Evolutionary conservation across 2,888 invertebrate species (phyloP), one percentile per base, ranked within the genome.

Genomic region (Pyrrhosoma nymphula): DNA sequence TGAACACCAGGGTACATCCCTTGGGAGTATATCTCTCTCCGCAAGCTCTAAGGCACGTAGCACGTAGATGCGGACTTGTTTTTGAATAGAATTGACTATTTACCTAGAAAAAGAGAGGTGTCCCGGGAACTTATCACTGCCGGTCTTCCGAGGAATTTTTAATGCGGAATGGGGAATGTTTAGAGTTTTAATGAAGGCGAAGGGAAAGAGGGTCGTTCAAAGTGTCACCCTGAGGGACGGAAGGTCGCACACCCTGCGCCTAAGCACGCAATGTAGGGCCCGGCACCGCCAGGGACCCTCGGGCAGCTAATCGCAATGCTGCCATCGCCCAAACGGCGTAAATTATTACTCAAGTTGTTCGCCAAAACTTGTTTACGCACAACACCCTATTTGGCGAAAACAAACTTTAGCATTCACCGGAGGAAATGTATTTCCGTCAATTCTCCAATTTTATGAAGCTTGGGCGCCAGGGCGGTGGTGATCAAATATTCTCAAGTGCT

Each of bases 131-230:
- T 82, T 82, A 82, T 82, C 35, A 82, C 82, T 4, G 82, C 14
- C 82, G 30, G 30, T 82, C 82, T 82, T 82, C n/a, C 82, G 82
- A 82, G 82, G 82, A 82, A 82, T 82, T 35, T 82, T 82, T 82
- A 82, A 82, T 82, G 82, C 82, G 82, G 35, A 35, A n/a, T 26
- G 75, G 75, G 30, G 75, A 16, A n/a, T 35, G 82, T 35, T 82
- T 18, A 14, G 82, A 82, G 82, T 82, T 82, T 82, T 82, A 82
- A 82, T 82, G 82, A 82, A 82, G 69, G 69, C 12, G 69, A 8
- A 26, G 82, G 82, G 30, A 82, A 82, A 82, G 82, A 82, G 82
- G 35, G 30, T 35, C 35, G 26, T 82, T 82, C 82, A 69, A 69
- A 69, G 82, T 30, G 82, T 82, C 35, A 35, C 35, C 82, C 82